Base-by-base conservation (phyloP, 2,113 vertebrate species). In the Columba livia region DNA sequence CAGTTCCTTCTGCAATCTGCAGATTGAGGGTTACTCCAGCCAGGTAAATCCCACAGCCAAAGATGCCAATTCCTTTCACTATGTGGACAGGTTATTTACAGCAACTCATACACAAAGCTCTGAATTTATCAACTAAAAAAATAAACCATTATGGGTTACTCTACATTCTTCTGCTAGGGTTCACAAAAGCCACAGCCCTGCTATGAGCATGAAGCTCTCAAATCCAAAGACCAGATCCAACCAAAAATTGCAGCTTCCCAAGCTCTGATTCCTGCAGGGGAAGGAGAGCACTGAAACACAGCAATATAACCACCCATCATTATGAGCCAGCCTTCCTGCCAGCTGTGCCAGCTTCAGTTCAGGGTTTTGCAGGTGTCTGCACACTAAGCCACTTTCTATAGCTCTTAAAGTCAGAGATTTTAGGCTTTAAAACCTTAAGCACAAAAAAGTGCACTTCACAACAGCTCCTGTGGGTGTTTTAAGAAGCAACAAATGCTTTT, bases 401-500 rank as follows among this genome's bases (percentile, higher is more conserved):
- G 48, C 80, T 84, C 93, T 94, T 83, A 47, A 84, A 86, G 83
- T 81, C 61, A 84, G 61, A 90, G 72, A 87, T 94, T 96, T 94
- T 86, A 90, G 79, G 44, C 75, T 94, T 88, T 86, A 73, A 94
- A 96, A 80, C 67, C 88, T 94, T 86, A 81, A 93, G 82, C 17
- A 24, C 64, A 91, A 80, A 90, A 44, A 94, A 91, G 72, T 86
- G 73, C 93, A 90, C 92, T 96, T 92, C 65, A 78, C 53, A 90
- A 89, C 61, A 47, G 83, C 85, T 87, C 90, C 92, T 81, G 44
- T 48, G 88, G 79, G 94, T 88, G 88, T 89, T 88, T 71, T 75
- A 93, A 96, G 83, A 44, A 94, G 77, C 77, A 96, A 94, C 89
- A 94, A 96, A 94, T 82, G 92, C 73, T 93, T 94, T 90, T 92